phyloP scores from a whole-genome alignment of 2,888 invertebrate species.

The Drosophila engyochracea region DNA sequence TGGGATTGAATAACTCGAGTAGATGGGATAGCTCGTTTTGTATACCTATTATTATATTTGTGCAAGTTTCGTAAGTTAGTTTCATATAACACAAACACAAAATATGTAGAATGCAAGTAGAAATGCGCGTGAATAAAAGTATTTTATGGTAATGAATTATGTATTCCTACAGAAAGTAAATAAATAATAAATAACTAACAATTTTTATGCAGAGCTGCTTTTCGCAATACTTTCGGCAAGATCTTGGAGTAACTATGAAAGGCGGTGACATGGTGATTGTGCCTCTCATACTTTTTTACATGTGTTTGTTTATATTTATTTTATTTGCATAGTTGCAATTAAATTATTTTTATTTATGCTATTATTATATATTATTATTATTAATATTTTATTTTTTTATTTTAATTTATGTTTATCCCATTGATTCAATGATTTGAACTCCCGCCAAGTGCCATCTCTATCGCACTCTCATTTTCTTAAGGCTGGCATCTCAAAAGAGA shows the following conservation, averaged over 20 bases:
- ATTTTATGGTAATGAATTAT: neutral
- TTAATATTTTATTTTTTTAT: neutral
- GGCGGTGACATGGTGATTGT: neutral
- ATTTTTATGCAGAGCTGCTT: neutral
- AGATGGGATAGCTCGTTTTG: conserved; percentile 85
- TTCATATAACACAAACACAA: conserved; percentile 26
- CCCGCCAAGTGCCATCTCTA: neutral
- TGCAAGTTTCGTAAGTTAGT: conserved; percentile 46
- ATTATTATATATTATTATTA: neutral
- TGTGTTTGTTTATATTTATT: neutral
- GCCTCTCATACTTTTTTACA: neutral
- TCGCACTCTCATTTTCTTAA: neutral
- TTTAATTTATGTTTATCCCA: neutral
- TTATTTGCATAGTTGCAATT: neutral
- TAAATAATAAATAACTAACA: neutral
- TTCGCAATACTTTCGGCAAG: neutral
- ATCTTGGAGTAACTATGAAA: neutral
- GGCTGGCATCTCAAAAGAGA: neutral
- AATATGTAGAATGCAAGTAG: conserved; percentile 3
- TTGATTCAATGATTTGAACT: neutral
- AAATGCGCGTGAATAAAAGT: conserved; percentile 2
- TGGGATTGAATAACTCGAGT: conserved; percentile 83
- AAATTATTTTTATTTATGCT: neutral
- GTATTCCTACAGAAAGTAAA: neutral
- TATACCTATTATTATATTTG: conserved; percentile 78